Evolutionary conservation across 2,113 vertebrate species (phyloP).

Genomic region (Gracilinanus agilis): DNA sequence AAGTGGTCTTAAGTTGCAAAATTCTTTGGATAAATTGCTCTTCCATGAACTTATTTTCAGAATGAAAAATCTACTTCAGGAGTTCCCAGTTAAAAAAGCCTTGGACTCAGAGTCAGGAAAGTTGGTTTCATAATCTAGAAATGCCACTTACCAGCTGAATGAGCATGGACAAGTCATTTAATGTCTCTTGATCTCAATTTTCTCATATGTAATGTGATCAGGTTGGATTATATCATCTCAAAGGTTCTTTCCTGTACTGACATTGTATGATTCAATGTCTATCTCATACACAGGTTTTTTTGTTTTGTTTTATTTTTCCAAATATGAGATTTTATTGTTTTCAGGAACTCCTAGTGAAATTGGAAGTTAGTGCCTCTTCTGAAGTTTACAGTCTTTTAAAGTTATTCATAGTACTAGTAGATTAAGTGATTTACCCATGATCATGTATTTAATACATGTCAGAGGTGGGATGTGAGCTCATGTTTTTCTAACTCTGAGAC

Average conservation of each 20-base stretch:
- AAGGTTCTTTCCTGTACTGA: neutral
- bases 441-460: neutral
- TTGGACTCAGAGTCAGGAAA: neutral
- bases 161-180: neutral
- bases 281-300: neutral
- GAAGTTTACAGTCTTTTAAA: neutral
- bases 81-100: neutral
- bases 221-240: neutral
- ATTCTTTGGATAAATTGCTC: neutral
- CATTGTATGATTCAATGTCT: neutral
- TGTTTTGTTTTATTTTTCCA: neutral
- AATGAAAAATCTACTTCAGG: neutral
- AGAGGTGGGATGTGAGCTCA: neutral
- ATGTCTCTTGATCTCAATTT: neutral
- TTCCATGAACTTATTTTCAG: neutral
- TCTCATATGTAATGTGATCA: neutral
- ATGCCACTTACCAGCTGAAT: neutral
- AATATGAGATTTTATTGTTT: neutral
- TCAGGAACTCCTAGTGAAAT: neutral
- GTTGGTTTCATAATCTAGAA: neutral
- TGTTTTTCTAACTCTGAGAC: neutral
- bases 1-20: constrained; percentile 6
- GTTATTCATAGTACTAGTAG: too few species aligned
- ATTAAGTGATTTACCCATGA: neutral
- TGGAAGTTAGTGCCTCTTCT: neutral